Evolutionary conservation across 2,113 vertebrate species (phyloP).

Genomic region (Dolichallabes microphthalmus): DNA sequence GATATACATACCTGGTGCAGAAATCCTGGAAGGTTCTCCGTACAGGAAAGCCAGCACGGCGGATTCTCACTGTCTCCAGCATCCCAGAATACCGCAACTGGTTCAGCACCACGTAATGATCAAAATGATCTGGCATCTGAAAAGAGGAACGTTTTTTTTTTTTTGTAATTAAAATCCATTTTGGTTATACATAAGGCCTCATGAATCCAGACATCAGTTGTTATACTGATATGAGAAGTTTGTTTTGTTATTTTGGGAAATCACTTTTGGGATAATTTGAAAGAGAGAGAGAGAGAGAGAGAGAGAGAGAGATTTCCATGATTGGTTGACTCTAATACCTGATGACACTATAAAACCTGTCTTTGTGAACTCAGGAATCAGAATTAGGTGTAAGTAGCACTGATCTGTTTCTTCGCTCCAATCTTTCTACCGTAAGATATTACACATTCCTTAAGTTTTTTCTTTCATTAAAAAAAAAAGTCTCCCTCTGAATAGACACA

Average conservation of each 20-base stretch:
- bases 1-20: constrained; percentile 78
- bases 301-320: too few species aligned
- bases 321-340: too few species aligned
- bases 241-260: too few species aligned
- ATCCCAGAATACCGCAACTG: constrained; percentile 97
- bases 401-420: background rate
- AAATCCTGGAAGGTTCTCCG: constrained; percentile 90
- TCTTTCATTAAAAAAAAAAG: background rate
- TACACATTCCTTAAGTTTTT: background rate
- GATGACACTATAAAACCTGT: background rate
- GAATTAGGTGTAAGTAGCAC: background rate
- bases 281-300: too few species aligned
- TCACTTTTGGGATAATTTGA: too few species aligned
- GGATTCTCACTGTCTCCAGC: constrained; percentile 94
- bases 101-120: constrained; percentile 92
- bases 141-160: background rate
- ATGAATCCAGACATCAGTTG: background rate
- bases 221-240: too few species aligned
- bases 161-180: background rate
- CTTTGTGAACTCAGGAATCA: background rate
- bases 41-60: constrained; percentile 87
- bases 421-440: background rate
- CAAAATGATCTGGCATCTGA: constrained; percentile 94
- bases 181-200: background rate
- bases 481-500: background rate